phyloP scores from a whole-genome alignment of 1,140 invertebrate species.

The Gonioctena quinquepunctata region DNA sequence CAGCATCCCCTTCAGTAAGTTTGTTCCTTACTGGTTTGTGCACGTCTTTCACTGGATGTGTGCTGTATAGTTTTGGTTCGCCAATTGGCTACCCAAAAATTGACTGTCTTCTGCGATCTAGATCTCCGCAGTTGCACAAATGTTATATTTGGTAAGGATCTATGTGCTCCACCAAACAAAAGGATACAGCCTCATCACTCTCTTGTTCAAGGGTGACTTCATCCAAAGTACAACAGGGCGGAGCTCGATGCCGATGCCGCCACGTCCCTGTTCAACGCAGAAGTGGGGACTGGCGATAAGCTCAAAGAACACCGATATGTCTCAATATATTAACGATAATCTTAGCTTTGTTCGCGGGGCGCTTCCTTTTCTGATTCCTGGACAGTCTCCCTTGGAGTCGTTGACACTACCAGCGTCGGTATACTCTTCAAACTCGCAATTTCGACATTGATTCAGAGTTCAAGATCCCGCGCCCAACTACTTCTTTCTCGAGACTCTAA shows the following conservation, averaged over 20 bases:
- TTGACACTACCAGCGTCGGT: too few relatives aligned
- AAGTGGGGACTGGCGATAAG: slow-evolving; percentile 1
- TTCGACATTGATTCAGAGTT: too few relatives aligned
- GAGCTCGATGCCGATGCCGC: slow-evolving; percentile 25
- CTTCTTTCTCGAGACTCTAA: too few relatives aligned
- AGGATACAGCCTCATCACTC: slow-evolving; percentile 50
- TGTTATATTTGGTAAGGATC: slow-evolving; percentile 30
- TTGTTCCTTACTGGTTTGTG: too few relatives aligned
- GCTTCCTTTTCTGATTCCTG: not conserved
- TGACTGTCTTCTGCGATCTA: too few relatives aligned
- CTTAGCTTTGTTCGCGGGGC: slow-evolving; percentile 8
- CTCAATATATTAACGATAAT: slow-evolving; percentile 12
- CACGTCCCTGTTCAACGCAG: slow-evolving; percentile 35
- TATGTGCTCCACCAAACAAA: slow-evolving; percentile 50
- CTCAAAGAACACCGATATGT: slow-evolving; percentile 13
- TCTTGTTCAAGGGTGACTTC: slow-evolving; percentile 53
- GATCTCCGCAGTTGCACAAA: too few relatives aligned
- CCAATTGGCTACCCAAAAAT: too few relatives aligned
- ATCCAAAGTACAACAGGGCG: slow-evolving; percentile 46
- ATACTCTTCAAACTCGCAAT: too few relatives aligned
- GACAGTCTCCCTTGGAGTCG: not conserved
- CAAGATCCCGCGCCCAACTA: too few relatives aligned
- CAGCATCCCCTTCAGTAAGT: too few relatives aligned
- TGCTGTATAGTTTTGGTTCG: too few relatives aligned
- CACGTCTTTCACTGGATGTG: too few relatives aligned